Evolutionary conservation across 2,113 vertebrate species (phyloP).

Genomic region (Ranitomeya imitator): DNA sequence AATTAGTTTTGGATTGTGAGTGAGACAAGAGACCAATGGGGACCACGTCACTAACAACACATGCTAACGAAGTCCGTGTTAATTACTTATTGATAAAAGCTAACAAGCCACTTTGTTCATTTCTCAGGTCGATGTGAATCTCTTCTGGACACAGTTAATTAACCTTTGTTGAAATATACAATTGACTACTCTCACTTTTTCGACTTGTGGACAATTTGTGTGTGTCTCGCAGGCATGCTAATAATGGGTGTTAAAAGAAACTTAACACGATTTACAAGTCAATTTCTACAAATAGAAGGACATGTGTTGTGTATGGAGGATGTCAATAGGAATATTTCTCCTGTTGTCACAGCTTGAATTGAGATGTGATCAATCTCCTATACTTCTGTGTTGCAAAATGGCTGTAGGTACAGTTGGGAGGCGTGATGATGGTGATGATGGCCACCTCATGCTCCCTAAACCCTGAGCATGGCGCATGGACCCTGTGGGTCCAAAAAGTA

Average conservation of each 20-base stretch:
- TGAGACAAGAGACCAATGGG: constrained; percentile 6
- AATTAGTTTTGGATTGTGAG: neutral
- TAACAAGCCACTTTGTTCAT: constrained; percentile 26
- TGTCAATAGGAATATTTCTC: neutral
- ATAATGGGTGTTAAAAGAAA: constrained; percentile 31
- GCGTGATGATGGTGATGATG: neutral
- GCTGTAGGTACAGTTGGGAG: neutral
- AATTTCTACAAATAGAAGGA: neutral
- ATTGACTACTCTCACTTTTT: constrained; percentile 10
- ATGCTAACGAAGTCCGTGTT: constrained; percentile 39
- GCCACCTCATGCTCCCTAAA: too few relatives aligned
- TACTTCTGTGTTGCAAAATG: neutral
- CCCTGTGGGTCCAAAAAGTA: too few relatives aligned
- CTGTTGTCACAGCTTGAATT: neutral
- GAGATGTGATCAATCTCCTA: neutral
- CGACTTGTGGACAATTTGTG: neutral
- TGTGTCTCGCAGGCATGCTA: neutral
- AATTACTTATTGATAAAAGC: constrained; percentile 51
- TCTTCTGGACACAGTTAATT: constrained; percentile 32
- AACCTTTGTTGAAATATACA: constrained; percentile 32
- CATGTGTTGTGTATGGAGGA: neutral
- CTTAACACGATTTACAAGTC: neutral
- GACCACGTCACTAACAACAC: constrained; percentile 32
- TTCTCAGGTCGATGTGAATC: neutral
- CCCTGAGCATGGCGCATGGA: too few relatives aligned